Conservation (phyloP, 2,113 vertebrate genomes). For the Cynoglossus semilaevis region DNA sequence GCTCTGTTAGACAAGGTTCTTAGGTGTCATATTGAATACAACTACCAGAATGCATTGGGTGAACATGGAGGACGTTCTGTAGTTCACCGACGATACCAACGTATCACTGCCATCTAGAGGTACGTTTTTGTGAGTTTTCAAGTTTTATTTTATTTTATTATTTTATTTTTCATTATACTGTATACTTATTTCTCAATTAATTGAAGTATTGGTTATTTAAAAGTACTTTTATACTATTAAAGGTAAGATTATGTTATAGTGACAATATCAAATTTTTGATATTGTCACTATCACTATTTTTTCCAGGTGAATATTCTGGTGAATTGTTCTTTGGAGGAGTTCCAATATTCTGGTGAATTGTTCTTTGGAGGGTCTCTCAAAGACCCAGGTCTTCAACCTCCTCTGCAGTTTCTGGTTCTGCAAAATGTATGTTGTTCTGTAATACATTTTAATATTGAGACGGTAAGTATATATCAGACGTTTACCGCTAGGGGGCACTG, state of each 20-base stretch:
- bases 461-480: conserved; percentile 1
- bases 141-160: neutral
- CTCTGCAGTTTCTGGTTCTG: no score
- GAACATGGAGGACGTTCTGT: rapidly evolving
- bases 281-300: no score
- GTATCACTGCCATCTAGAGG: conserved; percentile 53
- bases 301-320: no score
- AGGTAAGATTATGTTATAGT: no score
- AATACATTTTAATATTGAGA: no score
- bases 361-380: no score
- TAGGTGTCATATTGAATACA: conserved; percentile 22
- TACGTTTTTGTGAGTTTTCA: neutral
- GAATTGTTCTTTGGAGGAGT: no score
- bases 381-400: no score
- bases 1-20: rapidly evolving
- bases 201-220: no score
- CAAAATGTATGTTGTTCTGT: no score
- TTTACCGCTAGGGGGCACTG: conserved; percentile 52
- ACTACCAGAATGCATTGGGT: conserved; percentile 59
- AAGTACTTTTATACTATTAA: no score
- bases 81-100: neutral
- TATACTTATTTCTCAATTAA: neutral
- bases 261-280: neutral
- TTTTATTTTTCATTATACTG: neutral
- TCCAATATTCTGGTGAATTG: no score